Percentiles rank a stretch among this genome's conserved stretches.
Conservation (phyloP, 2,113 vertebrate species). For the Delphinus delphis region DNA sequence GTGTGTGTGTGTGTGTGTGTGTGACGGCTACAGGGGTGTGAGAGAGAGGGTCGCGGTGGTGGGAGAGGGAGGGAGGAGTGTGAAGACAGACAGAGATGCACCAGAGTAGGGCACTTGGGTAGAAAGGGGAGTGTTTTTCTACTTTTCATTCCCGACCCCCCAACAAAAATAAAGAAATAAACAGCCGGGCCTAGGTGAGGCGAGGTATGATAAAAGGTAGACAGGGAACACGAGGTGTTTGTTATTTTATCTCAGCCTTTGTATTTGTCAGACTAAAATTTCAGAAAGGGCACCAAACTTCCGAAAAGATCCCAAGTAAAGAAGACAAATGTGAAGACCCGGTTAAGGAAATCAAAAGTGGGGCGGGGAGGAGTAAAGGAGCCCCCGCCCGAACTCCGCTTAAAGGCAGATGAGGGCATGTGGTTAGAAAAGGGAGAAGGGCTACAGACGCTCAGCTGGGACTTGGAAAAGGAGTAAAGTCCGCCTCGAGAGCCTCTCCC, state of each 20-base stretch:
- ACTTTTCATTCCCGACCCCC: background rate
- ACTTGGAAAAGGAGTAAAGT: background rate
- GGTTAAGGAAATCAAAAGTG: background rate
- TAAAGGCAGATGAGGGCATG: background rate
- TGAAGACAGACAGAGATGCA: background rate
- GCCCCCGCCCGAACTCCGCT: background rate
- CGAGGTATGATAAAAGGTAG: background rate
- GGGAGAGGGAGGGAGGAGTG: background rate
- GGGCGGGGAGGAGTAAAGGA: too few species aligned
- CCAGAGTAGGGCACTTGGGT: background rate
- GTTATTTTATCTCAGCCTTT: background rate
- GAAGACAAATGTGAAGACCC: background rate
- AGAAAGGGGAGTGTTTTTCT: background rate
- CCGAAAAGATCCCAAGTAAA: background rate
- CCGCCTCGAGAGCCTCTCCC: background rate
- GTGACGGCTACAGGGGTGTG: too few species aligned
- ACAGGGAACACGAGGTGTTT: background rate
- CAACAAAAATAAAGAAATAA: background rate
- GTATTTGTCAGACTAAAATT: background rate
- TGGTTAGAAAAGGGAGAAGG: background rate
- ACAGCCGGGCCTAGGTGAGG: background rate
- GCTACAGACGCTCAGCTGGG: background rate
- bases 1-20: too few species aligned
- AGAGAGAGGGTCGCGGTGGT: background rate
- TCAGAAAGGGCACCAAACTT: constrained; percentile 26